These are phyloP conservation scores for Rotaria macrura DNA, from an alignment of 2,888 invertebrate species.

Conservation along the genomic window DNA sequence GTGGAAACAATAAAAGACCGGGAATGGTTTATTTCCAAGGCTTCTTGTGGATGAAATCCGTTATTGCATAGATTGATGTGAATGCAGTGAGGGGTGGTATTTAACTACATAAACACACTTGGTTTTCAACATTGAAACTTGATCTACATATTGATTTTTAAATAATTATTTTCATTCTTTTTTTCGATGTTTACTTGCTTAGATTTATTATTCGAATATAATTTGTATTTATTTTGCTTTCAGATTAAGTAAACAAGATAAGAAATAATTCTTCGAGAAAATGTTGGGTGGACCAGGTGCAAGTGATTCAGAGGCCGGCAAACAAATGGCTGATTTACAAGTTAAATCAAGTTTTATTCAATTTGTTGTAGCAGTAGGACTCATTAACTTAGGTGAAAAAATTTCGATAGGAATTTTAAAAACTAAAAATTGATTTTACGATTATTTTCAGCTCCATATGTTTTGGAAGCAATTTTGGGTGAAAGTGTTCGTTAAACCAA, in stretches of 20 bases:
- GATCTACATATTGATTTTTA: neutral
- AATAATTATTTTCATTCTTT: neutral
- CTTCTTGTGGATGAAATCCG: neutral
- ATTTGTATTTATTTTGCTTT: neutral
- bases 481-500: neutral
- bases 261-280: neutral
- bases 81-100: neutral
- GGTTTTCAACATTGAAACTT: neutral
- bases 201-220: neutral
- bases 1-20: neutral
- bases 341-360: neutral
- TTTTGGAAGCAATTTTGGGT: neutral
- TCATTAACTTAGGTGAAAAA: neutral
- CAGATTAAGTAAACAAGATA: neutral
- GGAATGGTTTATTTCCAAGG: neutral
- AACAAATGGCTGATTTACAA: neutral
- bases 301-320: neutral
- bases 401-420: no score
- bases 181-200: neutral
- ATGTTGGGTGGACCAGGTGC: neutral
- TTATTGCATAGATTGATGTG: neutral
- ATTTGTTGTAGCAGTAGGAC: neutral
- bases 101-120: neutral
- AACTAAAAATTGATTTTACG: neutral
- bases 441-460: conserved; percentile 1